Percentiles rank a stretch among this genome's conserved stretches.
Conservation (phyloP, 2,113 vertebrate species). For the Actinemys pallida region DNA sequence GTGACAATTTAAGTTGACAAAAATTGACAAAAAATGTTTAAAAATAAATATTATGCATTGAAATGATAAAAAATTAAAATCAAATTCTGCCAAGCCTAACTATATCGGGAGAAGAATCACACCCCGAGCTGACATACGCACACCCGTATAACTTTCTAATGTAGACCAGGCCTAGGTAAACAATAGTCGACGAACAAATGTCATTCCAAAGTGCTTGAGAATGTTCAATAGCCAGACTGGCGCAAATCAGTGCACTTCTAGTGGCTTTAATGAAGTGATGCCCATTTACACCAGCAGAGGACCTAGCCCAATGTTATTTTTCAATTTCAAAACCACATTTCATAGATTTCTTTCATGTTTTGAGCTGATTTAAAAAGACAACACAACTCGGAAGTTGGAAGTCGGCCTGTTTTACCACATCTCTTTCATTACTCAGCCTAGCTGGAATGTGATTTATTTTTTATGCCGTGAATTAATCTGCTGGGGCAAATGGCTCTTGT, state of each 20-base stretch:
- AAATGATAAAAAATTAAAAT: no score
- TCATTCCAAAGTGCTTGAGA: no score
- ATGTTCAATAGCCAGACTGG: background rate
- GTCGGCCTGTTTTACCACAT: conserved; percentile 52
- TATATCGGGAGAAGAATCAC: no score
- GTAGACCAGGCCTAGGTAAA: background rate
- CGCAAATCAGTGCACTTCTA: background rate
- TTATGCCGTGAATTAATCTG: conserved; percentile 47
- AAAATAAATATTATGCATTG: no score
- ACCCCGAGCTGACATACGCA: no score
- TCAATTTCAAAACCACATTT: background rate
- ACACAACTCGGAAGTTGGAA: conserved; percentile 27
- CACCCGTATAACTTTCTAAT: background rate
- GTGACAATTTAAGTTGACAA: no score
- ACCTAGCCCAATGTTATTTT: background rate
- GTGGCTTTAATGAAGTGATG: no score
- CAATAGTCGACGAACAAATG: background rate
- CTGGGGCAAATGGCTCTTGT: conserved; percentile 37
- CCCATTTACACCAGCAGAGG: background rate
- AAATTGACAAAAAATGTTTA: no score
- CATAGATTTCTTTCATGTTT: background rate
- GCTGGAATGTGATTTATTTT: conserved; percentile 48
- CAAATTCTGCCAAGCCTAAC: no score
- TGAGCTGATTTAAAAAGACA: conserved; percentile 47
- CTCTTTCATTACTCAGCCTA: conserved; percentile 54